Evolutionary conservation across 1,140 invertebrate genomes (phyloP), one percentile per base, ranked within the genome.

Genomic region (Leucophenga varia): DNA sequence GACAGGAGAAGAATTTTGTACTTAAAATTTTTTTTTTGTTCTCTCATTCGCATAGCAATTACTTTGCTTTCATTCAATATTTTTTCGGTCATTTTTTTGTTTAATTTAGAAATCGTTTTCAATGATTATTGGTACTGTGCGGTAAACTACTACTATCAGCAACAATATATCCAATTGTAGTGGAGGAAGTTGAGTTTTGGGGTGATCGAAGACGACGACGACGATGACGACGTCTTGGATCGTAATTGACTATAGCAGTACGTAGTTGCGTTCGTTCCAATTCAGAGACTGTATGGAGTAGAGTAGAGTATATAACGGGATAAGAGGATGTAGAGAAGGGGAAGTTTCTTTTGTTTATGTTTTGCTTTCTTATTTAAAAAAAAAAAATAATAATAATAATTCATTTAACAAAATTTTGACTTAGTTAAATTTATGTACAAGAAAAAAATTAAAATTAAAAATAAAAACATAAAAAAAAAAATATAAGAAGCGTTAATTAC

Each of bases 281-380:
- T 67, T 65, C 63, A 59, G 64, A 63, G 63, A 67, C 63, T 67
- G 63, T 67, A 67, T 61, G 63, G 63, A 67, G 63, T 67, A 67
- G 59, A 67, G 63, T 56, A 67, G 59, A 67, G 67, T 67, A 67
- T 53, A 67, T n/a, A n/a, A n/a, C 63, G 63, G 59, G 63, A 67
- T 59, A 34, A 63, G 59, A 59, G 61, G 53, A 57, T 25, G 22
- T 25, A 58, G 52, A 52, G 34, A 30, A 32, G 28, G 46, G 28
- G 30, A 18, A 32, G 43, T 17, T 49, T 46, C 34, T 47, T 44
- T n/a, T 12, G 22, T 21, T 44, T 41, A n/a, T 10, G 36, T 37
- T 36, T 32, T 31, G 28, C 14, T 14, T 36, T 28, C 37, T 38
- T 42, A n/a, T n/a, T n/a, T n/a, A n/a, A n/a, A n/a, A n/a, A n/a